Evolutionary conservation across 2,888 invertebrate species (phyloP), one percentile per base, ranked within the genome.

Genomic region (Omphaloscelis lunosa): DNA sequence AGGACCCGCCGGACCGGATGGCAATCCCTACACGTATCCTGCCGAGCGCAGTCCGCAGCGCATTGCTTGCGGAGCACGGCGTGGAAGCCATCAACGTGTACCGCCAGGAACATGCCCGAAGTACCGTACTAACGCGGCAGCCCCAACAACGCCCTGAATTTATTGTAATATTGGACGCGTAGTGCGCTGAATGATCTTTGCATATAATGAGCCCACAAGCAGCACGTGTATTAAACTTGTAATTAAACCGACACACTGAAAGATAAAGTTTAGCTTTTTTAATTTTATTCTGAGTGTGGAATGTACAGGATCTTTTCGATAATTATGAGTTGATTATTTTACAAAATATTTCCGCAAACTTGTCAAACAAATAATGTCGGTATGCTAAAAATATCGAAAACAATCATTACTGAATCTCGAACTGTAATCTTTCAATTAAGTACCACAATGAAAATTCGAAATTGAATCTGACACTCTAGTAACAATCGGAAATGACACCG

Each of bases 401-500:
- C 6, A 11, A 11, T 15, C 3, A 20, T 6, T n/a, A 6, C 2
- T 2, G 0, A 56, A 56, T 45, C 17, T 39, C 7, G 23, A 78
- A 70, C 34, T 39, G 9, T 48, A 62, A n/a, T 62, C 1, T n/a
- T 56, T 39, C 39, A 63, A 63, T 51, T 48, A 29, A 6, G 5
- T 27, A 23, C 15, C 7, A 58, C 27, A 23, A 20, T 23, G 20
- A 17, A 27, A 53, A 72, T 80, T 72, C 11, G 5, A 41, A 58
- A 34, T 78, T 65, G 1, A 51, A 72, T 53, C 17, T 41, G 23
- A 53, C 41, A 45, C 3, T 45, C 7, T 7, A 27, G 27, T 23
- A 51, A 17, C 15, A 63, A 56, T 62, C 17, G 9, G 53, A 63
- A 79, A 81, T 68, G 39, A 51, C 82, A 45, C 15, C 15, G 34